phyloP scores from a whole-genome alignment of 2,888 invertebrate genomes.

The Cepaea hortensis region DNA sequence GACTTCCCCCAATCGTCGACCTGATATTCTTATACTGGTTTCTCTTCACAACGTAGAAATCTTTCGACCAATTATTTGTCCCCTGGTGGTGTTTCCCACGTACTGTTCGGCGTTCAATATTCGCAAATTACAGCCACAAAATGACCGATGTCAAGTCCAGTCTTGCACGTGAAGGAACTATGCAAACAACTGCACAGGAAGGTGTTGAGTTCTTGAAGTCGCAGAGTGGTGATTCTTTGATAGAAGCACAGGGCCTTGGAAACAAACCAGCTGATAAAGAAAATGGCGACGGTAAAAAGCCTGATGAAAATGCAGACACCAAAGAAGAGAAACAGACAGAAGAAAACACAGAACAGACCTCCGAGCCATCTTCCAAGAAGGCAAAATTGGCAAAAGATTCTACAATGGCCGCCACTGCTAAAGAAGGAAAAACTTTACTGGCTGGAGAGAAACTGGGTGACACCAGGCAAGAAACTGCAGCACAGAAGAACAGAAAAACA shows the following conservation, averaged over 20 bases:
- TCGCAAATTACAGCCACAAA: slow-evolving; percentile 56
- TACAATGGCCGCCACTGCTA: slow-evolving; percentile 75
- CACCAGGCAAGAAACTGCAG: slow-evolving; percentile 65
- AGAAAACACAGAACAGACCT: slow-evolving; percentile 58
- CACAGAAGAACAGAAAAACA: slow-evolving; percentile 50
- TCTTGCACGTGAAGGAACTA: slow-evolving; percentile 68
- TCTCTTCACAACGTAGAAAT: too few species aligned
- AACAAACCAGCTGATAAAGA: slow-evolving; percentile 52
- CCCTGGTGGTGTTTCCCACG: slow-evolving; percentile 59
- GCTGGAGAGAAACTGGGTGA: slow-evolving; percentile 72
- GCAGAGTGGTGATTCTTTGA: slow-evolving; percentile 60
- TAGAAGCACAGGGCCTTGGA: slow-evolving; percentile 63
- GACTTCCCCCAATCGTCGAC: too few species aligned
- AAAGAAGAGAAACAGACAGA: slow-evolving; percentile 70
- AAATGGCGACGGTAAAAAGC: slow-evolving; percentile 54
- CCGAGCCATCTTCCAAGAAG: slow-evolving; percentile 68
- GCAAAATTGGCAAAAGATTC: slow-evolving; percentile 65
- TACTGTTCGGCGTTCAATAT: slow-evolving; percentile 55
- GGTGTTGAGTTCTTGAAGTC: slow-evolving; percentile 65
- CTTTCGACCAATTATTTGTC: too few species aligned
- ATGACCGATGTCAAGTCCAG: slow-evolving; percentile 69
- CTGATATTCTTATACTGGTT: too few species aligned
- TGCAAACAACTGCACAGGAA: slow-evolving; percentile 72
- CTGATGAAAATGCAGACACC: slow-evolving; percentile 69
- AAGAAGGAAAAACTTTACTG: slow-evolving; percentile 70